Base-by-base conservation (phyloP, 2,888 invertebrate genomes). In the Eulithis prunata region DNA sequence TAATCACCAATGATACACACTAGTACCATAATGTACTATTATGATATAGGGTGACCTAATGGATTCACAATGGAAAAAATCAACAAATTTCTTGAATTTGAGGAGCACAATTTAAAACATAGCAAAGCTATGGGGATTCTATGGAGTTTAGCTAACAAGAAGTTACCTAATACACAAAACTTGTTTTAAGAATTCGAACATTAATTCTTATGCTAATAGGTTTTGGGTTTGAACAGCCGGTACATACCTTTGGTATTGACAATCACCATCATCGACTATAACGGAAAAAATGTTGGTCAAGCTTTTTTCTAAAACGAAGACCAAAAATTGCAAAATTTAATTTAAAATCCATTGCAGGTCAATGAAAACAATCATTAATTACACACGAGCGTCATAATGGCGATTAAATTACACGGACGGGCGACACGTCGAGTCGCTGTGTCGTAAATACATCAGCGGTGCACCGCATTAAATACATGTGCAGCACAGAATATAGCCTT, bases 401-500 rank as follows among this genome's bases (percentile, higher is more conserved):
- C 78, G 83, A 87, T 87, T 84, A 85, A 87, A 88, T 88, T 86
- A 83, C 82, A 81, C 80, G 86, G 83, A 78, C 80, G 84, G 78
- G 78, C 78, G 79, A 78, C 79, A 79, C 80, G 84, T 84, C 82
- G 77, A 70, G 75, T 75, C 68, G 77, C 72, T 76, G 72, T 69
- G 75, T 85, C 88, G 85, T 88, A 89, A 88, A 89, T 88, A 87
- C 81, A 83, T 88, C 87, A 89, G 83, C 63, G 83, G 86, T 79
- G 74, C 72, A 78, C 86, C 84, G 71, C 85, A 69, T 63, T 68
- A 64, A 72, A 62, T 63, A 56, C 59, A 4, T 56, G 36, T 59
- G 45, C 58, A 62, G 43, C 38, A 57, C 55, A 62, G 54, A 58
- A 47, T 45, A 51, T 43, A 57, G 51, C 21, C 46, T 8, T 11